Evolutionary conservation across 1,140 invertebrate species (phyloP), one percentile per base, ranked within the genome.

Genomic region (Zaprionus tsacasi): DNA sequence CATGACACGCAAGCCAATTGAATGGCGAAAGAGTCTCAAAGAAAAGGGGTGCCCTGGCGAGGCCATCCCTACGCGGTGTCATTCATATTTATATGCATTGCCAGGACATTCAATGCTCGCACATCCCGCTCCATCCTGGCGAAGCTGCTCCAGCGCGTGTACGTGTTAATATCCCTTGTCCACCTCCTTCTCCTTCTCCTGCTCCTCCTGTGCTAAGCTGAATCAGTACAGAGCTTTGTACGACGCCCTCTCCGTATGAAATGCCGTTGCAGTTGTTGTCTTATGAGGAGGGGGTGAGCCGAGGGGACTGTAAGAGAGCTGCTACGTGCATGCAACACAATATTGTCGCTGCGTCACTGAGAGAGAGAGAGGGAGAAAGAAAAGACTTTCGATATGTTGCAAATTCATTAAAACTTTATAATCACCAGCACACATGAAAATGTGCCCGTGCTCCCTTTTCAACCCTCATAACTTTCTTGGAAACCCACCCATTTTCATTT

Each of bases 381-480:
- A 33, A 55, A 66, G 33, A n/a, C 52, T 30, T 54, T 45, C 65
- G 80, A 82, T 78, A 65, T 88, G 78, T 67, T 89, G 85, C 83
- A 81, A 81, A 88, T 89, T 88, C 83, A 81, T 88, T 88, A 89
- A 89, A 89, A 89, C 85, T 89, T 89, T 88, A 88, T 88, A 88
- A 89, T 45, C 40, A 45, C 40, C 40, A 5, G 3, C 27, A 40
- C 13, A 40, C n/a, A 40, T n/a, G 38, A 40, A 45, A 45, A 45
- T 15, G n/a, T 45, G n/a, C 7, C 7, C n/a, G 40, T 13, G 5
- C 13, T 6, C 11, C 12, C 2, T 40, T 12, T n/a, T 13, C 13
- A 7, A 40, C 13, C 15, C 0, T 2, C 40, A 45, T 4, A 17
- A 45, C n/a, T 45, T 45, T 45, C 40, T 15, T 8, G 15, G n/a